Evolutionary conservation across 53 echinoderm and acorn worm species (phyloP).

Genomic region (Crossaster papposus): DNA sequence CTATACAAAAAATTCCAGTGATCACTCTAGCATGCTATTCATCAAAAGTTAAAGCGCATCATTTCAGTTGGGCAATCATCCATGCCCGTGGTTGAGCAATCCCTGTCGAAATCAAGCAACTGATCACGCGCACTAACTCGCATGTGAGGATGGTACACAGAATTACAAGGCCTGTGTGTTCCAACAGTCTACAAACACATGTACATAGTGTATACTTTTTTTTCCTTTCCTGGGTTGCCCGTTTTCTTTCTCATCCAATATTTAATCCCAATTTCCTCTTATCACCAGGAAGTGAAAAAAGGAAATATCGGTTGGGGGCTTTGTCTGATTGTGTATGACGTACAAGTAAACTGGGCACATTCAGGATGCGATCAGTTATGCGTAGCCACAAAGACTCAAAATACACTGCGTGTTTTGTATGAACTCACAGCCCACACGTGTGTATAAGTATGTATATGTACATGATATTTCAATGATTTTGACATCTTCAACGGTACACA

Average conservation of each 20-base stretch:
- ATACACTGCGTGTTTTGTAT: neutral
- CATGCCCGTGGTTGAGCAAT: slow-evolving; percentile 23
- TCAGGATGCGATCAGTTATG: neutral
- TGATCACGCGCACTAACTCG: neutral
- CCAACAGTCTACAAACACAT: neutral
- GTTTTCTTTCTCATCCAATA: neutral
- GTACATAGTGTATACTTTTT: neutral
- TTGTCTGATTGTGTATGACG: neutral
- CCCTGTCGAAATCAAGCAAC: slow-evolving; percentile 1
- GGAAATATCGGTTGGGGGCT: slow-evolving; percentile 47
- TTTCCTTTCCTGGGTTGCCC: neutral
- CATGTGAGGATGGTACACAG: neutral
- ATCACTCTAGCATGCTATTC: slow-evolving; percentile 6
- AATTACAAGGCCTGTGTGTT: neutral
- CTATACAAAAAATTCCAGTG: neutral
- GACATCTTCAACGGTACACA: neutral
- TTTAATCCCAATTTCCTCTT: slow-evolving; percentile 35
- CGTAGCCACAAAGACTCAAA: neutral
- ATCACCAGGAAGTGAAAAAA: slow-evolving; percentile 38
- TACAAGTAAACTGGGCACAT: neutral
- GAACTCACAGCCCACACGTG: neutral
- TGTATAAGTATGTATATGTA: neutral
- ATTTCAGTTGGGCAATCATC: neutral
- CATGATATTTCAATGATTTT: neutral
- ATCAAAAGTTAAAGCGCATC: slow-evolving; percentile 4